phyloP scores from a whole-genome alignment of 2,888 invertebrate genomes.

The Coenonympha glycerion region DNA sequence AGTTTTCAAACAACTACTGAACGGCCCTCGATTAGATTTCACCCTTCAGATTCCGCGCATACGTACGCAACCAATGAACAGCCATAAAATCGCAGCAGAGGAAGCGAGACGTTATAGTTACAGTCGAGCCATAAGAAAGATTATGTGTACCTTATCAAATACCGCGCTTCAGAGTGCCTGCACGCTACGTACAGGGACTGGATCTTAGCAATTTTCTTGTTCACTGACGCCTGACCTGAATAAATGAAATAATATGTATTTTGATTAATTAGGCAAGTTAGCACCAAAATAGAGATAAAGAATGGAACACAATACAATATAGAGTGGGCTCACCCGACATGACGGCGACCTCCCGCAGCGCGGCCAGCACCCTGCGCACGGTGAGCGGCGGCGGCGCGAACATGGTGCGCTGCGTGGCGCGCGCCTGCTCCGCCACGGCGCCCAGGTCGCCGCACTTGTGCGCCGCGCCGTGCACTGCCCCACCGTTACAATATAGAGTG shows the following conservation, averaged over 20 bases:
- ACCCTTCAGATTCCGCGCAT: no score
- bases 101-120: no score
- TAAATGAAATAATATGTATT: slow-evolving; percentile 17
- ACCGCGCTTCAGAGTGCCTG: slow-evolving; percentile 89
- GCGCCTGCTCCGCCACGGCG: slow-evolving; percentile 89
- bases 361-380: slow-evolving; percentile 84
- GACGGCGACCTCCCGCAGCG: slow-evolving; percentile 89
- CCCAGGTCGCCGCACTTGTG: slow-evolving; percentile 89
- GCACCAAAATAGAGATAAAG: no score
- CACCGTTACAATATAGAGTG: no score
- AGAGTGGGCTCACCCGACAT: slow-evolving; percentile 79
- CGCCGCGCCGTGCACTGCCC: slow-evolving; percentile 38
- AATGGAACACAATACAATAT: no score
- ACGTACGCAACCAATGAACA: no score
- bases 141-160: slow-evolving; percentile 83
- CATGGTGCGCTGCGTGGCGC: slow-evolving; percentile 90
- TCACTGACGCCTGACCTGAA: slow-evolving; percentile 77
- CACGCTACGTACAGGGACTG: slow-evolving; percentile 95
- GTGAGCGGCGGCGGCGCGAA: slow-evolving; percentile 87
- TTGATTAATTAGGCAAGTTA: no score
- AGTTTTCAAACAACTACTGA: no score
- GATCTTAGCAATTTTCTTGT: slow-evolving; percentile 94
- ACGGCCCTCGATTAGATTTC: no score
- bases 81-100: no score
- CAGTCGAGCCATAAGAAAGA: no score